Evolutionary conservation across 2,888 invertebrate species (phyloP), one percentile per base, ranked within the genome.

Genomic region (Rhorus exstirpatorius): DNA sequence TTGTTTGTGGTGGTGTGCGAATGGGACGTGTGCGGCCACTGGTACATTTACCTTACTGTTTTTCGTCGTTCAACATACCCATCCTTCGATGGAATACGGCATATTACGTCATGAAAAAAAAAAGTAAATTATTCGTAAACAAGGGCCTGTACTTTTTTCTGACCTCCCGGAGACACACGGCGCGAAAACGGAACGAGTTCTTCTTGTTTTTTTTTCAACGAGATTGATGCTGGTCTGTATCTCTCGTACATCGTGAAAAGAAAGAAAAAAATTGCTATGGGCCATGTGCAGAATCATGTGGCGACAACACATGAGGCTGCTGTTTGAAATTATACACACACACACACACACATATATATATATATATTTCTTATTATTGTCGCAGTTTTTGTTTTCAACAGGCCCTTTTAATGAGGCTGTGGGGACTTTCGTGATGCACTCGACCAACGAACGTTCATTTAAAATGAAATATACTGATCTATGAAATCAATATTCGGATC

Each of bases 201-300:
- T 55, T 78, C 70, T 77, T 78, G 44, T 61, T 35, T 14, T 49
- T 60, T 72, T 44, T 72, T 35, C 17, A 21, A 17, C 68, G 21
- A 70, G 51, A 53, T 60, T 72, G 41, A 80, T 76, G 65, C 81
- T 65, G 75, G 63, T 41, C 41, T 65, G 12, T 51, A 58, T 71
- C 65, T 53, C 58, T 44, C 44, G 35, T 46, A 31, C 46, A 46
- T 41, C 24, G 41, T 38, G 12, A 24, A 61, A 60, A 51, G 31
- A 51, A 35, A 6, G 10, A 68, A 80, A 81, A 76, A 60, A 31
- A 31, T 65, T 19, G 24, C 35, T 21, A 65, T 35, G 41, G 71
- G 77, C 76, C 81, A 81, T 81, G 77, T 81, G 81, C 70, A 19
- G 31, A 53, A 21, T 81, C 77, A 81, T 77, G 65, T 81, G 81